A percentile compares a stretch with the other conserved stretches of the same genome.
Conservation (phyloP, 2,797 vertebrate genomes). For the Brotogeris chrysoptera region DNA sequence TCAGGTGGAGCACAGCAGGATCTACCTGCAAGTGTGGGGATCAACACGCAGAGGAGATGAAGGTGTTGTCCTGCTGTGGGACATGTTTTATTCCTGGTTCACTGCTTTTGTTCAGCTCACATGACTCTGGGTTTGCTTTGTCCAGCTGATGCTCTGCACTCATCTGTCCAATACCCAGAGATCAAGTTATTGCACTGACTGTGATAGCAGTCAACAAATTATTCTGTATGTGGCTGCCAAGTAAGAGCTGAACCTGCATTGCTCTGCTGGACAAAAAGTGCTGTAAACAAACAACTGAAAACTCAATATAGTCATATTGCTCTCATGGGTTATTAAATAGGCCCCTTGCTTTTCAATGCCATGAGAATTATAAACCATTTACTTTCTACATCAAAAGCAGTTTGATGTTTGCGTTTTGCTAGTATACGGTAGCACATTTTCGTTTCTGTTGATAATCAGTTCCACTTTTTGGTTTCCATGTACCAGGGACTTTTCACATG, state of each 20-base stretch:
- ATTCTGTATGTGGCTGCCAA: background rate
- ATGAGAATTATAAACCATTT: slow-evolving; percentile 15
- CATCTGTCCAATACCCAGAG: background rate
- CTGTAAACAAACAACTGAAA: background rate
- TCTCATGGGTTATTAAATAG: slow-evolving; percentile 1
- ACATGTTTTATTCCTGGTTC: background rate
- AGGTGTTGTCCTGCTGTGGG: background rate
- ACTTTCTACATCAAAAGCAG: background rate
- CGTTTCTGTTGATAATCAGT: slow-evolving; percentile 46
- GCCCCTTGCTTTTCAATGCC: background rate
- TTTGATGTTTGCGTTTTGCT: background rate
- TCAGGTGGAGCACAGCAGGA: background rate
- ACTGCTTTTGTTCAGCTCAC: background rate
- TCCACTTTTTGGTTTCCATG: slow-evolving; percentile 21
- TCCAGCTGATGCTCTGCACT: background rate
- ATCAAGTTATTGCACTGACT: background rate
- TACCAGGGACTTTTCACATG: background rate
- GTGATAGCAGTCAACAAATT: background rate
- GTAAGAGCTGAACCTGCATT: background rate
- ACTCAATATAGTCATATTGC: background rate
- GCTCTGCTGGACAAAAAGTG: background rate
- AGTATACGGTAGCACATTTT: background rate
- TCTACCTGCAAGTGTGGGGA: background rate
- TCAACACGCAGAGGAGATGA: background rate
- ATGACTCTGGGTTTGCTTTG: background rate